A percentile compares a stretch with the other conserved stretches of the same genome.
Evolutionary conservation across 2,888 invertebrate species (phyloP).

Genomic region (Drosophila falleni): DNA sequence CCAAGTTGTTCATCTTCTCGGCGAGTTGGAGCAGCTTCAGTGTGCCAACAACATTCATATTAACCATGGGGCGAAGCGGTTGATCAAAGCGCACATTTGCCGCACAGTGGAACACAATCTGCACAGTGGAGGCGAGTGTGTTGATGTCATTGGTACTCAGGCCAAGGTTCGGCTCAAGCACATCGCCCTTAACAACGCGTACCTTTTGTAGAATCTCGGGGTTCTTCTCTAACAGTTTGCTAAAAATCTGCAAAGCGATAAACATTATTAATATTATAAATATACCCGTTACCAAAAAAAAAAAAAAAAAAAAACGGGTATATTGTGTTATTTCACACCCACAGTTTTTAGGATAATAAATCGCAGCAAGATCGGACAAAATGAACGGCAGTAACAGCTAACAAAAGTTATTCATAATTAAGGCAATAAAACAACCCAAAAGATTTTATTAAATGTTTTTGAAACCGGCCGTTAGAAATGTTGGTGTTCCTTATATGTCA

Average conservation of each 20-base stretch:
- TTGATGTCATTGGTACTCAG: slow-evolving; percentile 87
- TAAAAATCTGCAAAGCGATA: slow-evolving; percentile 86
- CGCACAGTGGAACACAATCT: slow-evolving; percentile 93
- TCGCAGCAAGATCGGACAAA: too few species aligned
- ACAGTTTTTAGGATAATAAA: too few species aligned
- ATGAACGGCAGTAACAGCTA: too few species aligned
- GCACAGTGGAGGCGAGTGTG: slow-evolving; percentile 88
- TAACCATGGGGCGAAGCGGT: slow-evolving; percentile 91
- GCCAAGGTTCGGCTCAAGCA: slow-evolving; percentile 87
- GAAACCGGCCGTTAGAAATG: too few species aligned
- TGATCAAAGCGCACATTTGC: slow-evolving; percentile 96
- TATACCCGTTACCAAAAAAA: too few species aligned
- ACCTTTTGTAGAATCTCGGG: slow-evolving; percentile 88
- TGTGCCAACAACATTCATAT: slow-evolving; percentile 94
- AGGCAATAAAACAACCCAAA: too few species aligned
- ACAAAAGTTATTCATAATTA: too few species aligned
- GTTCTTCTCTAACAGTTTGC: slow-evolving; percentile 86
- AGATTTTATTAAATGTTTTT: too few species aligned
- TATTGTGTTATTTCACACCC: too few species aligned
- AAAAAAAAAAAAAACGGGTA: too few species aligned
- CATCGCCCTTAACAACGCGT: slow-evolving; percentile 89
- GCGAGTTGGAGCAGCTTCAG: slow-evolving; percentile 91
- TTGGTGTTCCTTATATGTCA: too few species aligned
- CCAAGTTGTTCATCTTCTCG: slow-evolving; percentile 89
- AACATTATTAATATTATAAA: not conserved